Percentiles rank a stretch among this genome's conserved stretches.
Conservation (phyloP, 2,797 vertebrate genomes). For the Tadarida brasiliensis region DNA sequence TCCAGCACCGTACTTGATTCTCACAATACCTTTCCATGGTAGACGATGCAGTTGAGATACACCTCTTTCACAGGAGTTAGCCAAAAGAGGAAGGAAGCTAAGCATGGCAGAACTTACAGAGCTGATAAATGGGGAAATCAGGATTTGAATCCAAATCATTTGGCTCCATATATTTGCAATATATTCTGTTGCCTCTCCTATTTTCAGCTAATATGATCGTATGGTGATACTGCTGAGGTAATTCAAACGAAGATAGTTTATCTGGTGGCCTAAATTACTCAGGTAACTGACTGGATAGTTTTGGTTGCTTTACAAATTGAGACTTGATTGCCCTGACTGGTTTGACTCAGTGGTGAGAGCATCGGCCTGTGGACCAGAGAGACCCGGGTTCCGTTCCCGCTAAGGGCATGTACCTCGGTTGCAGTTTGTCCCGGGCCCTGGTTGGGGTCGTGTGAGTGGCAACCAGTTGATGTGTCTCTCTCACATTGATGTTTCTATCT, state of each 20-base stretch:
- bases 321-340: neutral
- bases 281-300: constrained; percentile 37
- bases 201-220: constrained; percentile 5
- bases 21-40: neutral
- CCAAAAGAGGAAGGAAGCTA: neutral
- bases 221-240: neutral
- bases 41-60: neutral
- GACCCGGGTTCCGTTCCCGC: too few species aligned
- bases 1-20: neutral
- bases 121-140: neutral
- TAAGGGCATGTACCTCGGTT: too few species aligned
- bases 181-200: neutral
- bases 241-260: constrained; percentile 41
- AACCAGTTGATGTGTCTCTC: too few species aligned
- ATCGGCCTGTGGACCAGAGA: too few species aligned
- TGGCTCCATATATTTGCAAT: neutral
- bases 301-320: constrained; percentile 58
- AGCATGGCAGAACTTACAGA: neutral
- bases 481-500: too few species aligned
- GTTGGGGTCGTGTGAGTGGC: too few species aligned
- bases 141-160: constrained; percentile 29
- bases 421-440: too few species aligned
- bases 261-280: constrained; percentile 31
- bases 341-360: too few species aligned
- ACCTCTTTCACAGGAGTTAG: neutral